A percentile compares a stretch with the other conserved stretches of the same genome.
These are phyloP conservation scores for Oxystoma pomonae DNA, from an alignment of 2,888 invertebrate species.

Conservation along the genomic window DNA sequence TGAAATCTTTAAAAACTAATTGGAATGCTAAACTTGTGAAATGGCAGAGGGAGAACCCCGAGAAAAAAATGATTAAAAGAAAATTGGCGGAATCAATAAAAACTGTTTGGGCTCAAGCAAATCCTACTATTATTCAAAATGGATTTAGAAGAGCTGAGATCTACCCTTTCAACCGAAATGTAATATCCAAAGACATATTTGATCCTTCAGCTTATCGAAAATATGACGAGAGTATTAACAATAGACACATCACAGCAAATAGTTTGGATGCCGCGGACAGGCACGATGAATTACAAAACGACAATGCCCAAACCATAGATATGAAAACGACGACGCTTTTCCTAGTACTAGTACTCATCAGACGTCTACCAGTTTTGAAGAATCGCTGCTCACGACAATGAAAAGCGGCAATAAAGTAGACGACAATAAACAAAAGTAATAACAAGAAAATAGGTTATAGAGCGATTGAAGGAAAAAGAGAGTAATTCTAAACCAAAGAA, in stretches of 20 bases:
- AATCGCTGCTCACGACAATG: not conserved
- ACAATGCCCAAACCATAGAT: not conserved
- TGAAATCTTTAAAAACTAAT: constrained; percentile 20
- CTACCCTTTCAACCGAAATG: constrained; percentile 14
- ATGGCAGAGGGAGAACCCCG: constrained; percentile 20
- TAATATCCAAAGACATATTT: constrained; percentile 19
- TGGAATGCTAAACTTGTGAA: constrained; percentile 17
- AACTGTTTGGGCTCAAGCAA: constrained; percentile 14
- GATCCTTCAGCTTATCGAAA: constrained; percentile 10
- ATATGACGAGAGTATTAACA: not conserved
- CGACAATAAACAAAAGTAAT: not conserved
- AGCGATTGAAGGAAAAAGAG: not conserved
- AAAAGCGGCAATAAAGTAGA: not conserved
- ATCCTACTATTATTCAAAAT: constrained; percentile 13
- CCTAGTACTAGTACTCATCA: not conserved
- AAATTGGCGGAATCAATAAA: constrained; percentile 14
- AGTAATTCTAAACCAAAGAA: not conserved
- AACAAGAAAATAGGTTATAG: not conserved
- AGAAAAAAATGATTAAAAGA: constrained; percentile 18
- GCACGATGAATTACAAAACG: not conserved
- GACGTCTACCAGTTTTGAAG: not conserved
- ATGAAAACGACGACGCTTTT: not conserved
- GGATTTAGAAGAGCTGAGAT: constrained; percentile 15
- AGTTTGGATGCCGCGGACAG: not conserved
- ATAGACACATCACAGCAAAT: not conserved